Percentiles rank a stretch among this genome's conserved stretches.
Evolutionary conservation across 2,888 invertebrate species (phyloP).

Genomic region (Aquatica leii): DNA sequence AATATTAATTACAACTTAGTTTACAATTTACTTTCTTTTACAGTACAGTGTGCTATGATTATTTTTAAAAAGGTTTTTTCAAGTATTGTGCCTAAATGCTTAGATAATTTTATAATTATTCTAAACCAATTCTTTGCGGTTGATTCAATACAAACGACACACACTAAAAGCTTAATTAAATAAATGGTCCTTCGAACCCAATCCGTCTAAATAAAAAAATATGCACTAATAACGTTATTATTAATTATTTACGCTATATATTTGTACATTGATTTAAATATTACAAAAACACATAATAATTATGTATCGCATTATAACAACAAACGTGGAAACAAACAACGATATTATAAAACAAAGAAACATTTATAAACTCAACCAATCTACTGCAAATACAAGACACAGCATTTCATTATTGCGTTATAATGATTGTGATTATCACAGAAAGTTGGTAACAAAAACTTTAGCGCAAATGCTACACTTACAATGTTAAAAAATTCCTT

Average conservation of each 20-base stretch:
- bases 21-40: no score
- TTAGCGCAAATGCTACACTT: constrained; percentile 32
- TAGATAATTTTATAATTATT: no score
- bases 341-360: constrained; percentile 38
- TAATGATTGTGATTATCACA: constrained; percentile 63
- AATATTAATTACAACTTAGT: no score
- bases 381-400: constrained; percentile 61
- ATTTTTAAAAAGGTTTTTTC: no score
- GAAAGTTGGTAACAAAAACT: constrained; percentile 57
- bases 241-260: constrained; percentile 31
- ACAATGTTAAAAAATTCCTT: constrained; percentile 23
- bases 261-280: constrained; percentile 45
- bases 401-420: constrained; percentile 62
- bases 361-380: constrained; percentile 46
- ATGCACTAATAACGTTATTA: no score
- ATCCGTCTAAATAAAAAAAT: no score
- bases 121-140: no score
- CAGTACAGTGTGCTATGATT: no score
- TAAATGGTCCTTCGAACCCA: no score
- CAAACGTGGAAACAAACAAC: constrained; percentile 39
- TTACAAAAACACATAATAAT: constrained; percentile 44
- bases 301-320: constrained; percentile 42
- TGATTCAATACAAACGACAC: no score
- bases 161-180: no score
- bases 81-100: no score